Conservation (phyloP, 2,113 vertebrate genomes). For the Protobothrops mucrosquamatus region DNA sequence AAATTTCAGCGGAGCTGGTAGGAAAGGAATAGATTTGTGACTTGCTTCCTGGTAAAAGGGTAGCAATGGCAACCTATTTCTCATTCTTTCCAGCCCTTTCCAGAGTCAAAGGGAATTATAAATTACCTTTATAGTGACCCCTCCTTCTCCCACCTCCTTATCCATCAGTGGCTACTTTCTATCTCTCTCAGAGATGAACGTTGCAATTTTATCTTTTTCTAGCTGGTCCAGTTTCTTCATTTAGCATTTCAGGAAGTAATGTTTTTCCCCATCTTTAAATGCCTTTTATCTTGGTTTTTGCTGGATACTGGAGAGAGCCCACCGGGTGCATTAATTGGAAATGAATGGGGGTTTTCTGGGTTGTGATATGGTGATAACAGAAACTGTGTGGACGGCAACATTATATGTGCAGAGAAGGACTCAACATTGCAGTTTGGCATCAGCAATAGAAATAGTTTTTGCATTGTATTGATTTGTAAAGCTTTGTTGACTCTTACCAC, state of each 20-base stretch:
- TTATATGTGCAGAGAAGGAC: background rate
- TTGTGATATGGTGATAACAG: rapidly evolving
- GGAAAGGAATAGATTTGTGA: background rate
- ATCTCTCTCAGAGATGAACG: no score
- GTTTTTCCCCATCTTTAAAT: background rate
- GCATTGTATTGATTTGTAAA: background rate
- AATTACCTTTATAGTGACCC: background rate
- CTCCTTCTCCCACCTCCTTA: no score
- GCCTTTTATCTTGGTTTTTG: background rate
- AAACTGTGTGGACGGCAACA: background rate
- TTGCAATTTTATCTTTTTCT: background rate
- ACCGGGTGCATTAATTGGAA: background rate
- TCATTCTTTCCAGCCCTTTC: background rate
- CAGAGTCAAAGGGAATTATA: background rate
- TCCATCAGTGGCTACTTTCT: background rate
- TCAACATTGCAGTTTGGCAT: background rate
- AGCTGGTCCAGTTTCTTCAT: background rate
- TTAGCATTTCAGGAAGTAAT: background rate
- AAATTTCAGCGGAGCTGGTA: background rate
- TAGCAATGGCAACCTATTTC: background rate
- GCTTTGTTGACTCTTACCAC: background rate
- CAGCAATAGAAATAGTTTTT: background rate
- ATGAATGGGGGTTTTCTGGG: rapidly evolving
- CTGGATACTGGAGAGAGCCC: background rate
- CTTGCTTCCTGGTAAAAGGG: background rate